Base-by-base conservation (phyloP, 1,140 invertebrate species). In the Artemia franciscana region DNA sequence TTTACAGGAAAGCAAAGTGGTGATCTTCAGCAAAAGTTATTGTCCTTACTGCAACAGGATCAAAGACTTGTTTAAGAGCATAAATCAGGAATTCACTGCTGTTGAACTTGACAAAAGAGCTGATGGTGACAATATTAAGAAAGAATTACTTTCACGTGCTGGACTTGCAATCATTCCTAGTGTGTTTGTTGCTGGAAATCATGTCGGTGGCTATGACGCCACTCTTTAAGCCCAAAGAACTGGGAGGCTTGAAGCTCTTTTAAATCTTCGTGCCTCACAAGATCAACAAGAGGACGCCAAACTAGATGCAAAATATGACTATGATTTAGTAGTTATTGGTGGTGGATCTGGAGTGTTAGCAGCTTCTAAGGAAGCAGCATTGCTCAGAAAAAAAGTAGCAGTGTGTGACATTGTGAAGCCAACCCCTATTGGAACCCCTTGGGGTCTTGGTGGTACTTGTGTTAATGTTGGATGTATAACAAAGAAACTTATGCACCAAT, bases 401-500 rank as follows among this genome's bases (percentile, higher is more conserved):
- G 72, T 80, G 25, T 76, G 80, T 66, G 81, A 84, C 68, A 82
- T 77, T 72, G 80, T 82, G 0, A 72, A 76, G 62, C 81, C 81
- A 25, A 75, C 75, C 27, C 78, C 79, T 5, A 66, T 66, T 21
- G 75, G 76, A 24, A 76, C 74, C 0, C 68, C 68, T 3, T 77
- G 76, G 79, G 79, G 80, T 4, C 71, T 82, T 3, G 81, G 81
- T 39, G 82, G 80, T 25, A 83, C 81, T 5, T 83, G 81, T 72
- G 80, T 82, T 5, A 83, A 83, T 73, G 82, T 83, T 23, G 82
- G 82, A 23, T 82, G 81, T 68, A 82, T 84, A 66, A 81, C 82
- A 5, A 83, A 84, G 69, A 84, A 83, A 68, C 69, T 83, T 4
- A 82, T 83, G 80, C 82, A 83, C 69, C 78, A 80, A 68, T 75